Base-by-base conservation (phyloP, 2,888 invertebrate genomes). In the Chymomyza amoena region DNA sequence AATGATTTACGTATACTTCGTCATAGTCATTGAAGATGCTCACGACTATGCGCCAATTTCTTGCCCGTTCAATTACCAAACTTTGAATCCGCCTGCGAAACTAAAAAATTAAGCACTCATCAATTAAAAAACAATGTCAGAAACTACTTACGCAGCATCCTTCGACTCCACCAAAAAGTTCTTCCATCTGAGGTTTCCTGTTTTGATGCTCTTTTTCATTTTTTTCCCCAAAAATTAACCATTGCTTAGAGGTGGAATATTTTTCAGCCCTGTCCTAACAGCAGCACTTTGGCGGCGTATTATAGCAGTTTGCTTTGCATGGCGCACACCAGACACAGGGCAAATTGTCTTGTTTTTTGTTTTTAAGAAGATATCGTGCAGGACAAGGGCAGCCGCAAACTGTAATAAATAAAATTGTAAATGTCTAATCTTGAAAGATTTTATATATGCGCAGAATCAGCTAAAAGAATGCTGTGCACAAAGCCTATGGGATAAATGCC, bases 271-370 rank as follows among this genome's bases (percentile, higher is more conserved):
- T 16, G 5, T n/a, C 4, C 70, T 74, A 87, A 72, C 89, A 89
- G 70, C 89, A 84, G 70, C 77, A 79, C 62, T 87, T 88, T 15
- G 86, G 87, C 4, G 78, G 79, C 5, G 84, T 88, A 56, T 89
- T 79, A 68, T 89, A 90, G 68, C 91, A 89, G 68, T 89, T 89
- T 18, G 90, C 90, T 70, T 88, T 90, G 66, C 88, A 89, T 6
- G 81, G 80, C 2, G 61, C 73, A 64, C 71, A 74, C 77, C 79
- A 81, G 32, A 72, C 69, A 59, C 81, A 72, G 5, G 76, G 72
- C 6, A 57, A 68, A 76, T 62, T 80, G 32, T 75, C 84, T 78
- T n/a, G n/a, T n/a, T n/a, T n/a, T n/a, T n/a, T n/a, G n/a, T 65
- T 61, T 66, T 64, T 88, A 75, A 74, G 75, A 7, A 88, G 73